Evolutionary conservation across 92 coral and sea anemone genomes (phyloP).

Genomic region (Porites evermanni): DNA sequence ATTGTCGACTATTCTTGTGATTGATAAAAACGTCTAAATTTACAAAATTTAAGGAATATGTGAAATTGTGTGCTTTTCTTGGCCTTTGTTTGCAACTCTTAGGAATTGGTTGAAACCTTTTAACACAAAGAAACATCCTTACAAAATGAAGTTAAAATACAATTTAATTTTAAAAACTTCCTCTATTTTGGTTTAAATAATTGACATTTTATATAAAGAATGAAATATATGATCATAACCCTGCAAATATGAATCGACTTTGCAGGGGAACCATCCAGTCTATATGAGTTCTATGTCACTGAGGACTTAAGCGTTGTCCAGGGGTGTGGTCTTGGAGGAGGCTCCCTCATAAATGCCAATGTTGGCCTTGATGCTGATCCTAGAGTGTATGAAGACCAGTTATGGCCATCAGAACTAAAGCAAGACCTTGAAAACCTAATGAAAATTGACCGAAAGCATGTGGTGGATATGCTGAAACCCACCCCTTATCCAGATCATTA

Average conservation of each 20-base stretch:
- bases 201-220: too few relatives aligned
- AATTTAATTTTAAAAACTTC: too few relatives aligned
- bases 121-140: too few relatives aligned
- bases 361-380: constrained; percentile 70
- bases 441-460: constrained; percentile 54
- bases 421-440: constrained; percentile 45
- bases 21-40: too few relatives aligned
- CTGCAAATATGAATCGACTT: constrained; percentile 30
- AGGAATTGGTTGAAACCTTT: too few relatives aligned
- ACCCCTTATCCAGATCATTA: constrained; percentile 61
- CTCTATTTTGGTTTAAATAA: too few relatives aligned
- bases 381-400: constrained; percentile 54
- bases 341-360: constrained; percentile 73
- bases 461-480: constrained; percentile 61
- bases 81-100: too few relatives aligned
- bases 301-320: constrained; percentile 68
- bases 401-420: constrained; percentile 64
- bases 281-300: constrained; percentile 65
- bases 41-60: too few relatives aligned
- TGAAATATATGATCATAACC: neutral
- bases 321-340: constrained; percentile 81
- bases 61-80: too few relatives aligned
- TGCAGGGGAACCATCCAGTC: constrained; percentile 52
- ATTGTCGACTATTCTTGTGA: too few relatives aligned
- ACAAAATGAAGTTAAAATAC: too few relatives aligned